Conservation (phyloP, 2,888 invertebrate species). For the Patella pellucida region DNA sequence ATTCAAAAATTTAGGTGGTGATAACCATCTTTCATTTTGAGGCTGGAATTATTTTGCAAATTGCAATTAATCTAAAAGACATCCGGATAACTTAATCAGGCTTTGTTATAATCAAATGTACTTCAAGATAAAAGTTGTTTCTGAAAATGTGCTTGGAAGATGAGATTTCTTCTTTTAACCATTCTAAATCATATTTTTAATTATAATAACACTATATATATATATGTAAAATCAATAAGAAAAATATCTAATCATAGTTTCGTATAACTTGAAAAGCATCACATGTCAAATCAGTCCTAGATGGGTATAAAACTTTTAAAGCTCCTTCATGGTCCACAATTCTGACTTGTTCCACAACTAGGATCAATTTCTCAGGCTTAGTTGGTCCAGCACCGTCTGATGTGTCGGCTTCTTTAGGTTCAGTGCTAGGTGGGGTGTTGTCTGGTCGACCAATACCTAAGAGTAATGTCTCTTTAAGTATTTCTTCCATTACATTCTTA, state of each 20-base stretch:
- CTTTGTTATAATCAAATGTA: no score
- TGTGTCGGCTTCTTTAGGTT: conserved; percentile 22
- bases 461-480: conserved; percentile 78
- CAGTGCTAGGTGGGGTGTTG: conserved; percentile 44
- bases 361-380: conserved; percentile 40
- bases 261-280: conserved; percentile 52
- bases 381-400: conserved; percentile 43
- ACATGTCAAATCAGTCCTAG: conserved; percentile 78
- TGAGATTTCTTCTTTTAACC: no score
- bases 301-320: conserved; percentile 84
- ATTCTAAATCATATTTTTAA: no score
- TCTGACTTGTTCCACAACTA: conserved; percentile 79
- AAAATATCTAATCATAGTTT: conserved; percentile 26
- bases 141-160: no score
- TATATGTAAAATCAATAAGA: no score
- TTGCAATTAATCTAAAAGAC: no score
- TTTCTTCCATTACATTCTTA: conserved; percentile 78
- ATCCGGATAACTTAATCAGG: no score
- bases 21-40: no score
- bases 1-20: no score
- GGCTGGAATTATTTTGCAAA: no score
- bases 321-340: conserved; percentile 80
- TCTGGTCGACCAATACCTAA: conserved; percentile 55
- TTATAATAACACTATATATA: no score
- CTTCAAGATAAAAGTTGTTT: no score